Evolutionary conservation across 2,888 invertebrate species (phyloP), one percentile per base, ranked within the genome.

Genomic region (Ophioninae sp.): DNA sequence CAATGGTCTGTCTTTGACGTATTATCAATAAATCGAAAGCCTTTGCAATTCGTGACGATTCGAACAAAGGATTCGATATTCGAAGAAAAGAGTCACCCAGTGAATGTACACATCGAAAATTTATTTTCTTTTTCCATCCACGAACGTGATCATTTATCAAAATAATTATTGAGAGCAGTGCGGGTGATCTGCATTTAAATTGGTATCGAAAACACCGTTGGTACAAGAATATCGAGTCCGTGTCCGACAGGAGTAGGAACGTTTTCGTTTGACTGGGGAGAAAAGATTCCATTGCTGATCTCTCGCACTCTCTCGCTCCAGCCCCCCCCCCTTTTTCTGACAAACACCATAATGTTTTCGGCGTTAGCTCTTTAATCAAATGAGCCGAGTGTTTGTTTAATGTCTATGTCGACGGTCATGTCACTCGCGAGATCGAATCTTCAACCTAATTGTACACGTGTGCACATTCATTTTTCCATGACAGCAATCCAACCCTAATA

Each of bases 121-220:
- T 71, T 20, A 65, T 65, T 75, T 64, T 68, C 30, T 61, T 23
- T 61, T 7, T 51, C 51, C 51, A 61, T 63, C 59, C 37, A n/a
- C 41, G 41, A 58, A 64, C 59, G 37, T 58, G 44, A 67, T 37
- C 73, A 77, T 73, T 83, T 69, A 77, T 68, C 37, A 67, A 80
- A 83, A 83, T 69, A 80, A 80, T 80, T 77, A 80, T 73, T 59
- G 37, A 79, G 75, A 77, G 76, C 64, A 13, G 64, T n/a, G 51
- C 37, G 73, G 73, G 79, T 69, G 71, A 83, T 83, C 83, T 83
- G 83, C 83, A 79, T 83, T 83, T 83, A 79, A 58, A 83, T 79
- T 79, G 83, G 76, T 56, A 72, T 79, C 67, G 72, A 20, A 63
- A 37, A 37, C 61, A 41, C 30, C 51, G 51, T 69, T 20, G 6